Conservation (phyloP, 2,113 vertebrate genomes). For the Labrus mixtus region DNA sequence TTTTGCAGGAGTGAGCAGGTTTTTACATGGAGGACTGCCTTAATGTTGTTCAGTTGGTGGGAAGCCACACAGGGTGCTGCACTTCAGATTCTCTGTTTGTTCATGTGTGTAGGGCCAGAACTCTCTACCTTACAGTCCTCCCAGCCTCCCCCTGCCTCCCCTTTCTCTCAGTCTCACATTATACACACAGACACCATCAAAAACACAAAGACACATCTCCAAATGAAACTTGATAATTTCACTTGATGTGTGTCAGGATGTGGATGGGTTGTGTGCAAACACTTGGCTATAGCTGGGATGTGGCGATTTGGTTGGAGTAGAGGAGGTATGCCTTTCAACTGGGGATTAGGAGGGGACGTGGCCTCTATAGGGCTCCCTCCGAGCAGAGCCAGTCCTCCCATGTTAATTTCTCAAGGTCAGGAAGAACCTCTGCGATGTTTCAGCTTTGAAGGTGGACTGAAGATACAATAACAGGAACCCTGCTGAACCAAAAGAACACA, state of each 20-base stretch:
- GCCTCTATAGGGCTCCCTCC: slow-evolving; percentile 71
- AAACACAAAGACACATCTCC: slow-evolving; percentile 7
- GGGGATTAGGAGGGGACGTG: slow-evolving; percentile 73
- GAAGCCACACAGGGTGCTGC: slow-evolving; percentile 67
- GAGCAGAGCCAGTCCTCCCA: slow-evolving; percentile 75
- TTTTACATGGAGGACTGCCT: slow-evolving; percentile 75
- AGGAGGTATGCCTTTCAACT: slow-evolving; percentile 69
- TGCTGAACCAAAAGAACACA: slow-evolving; percentile 62
- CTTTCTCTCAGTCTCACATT: background rate
- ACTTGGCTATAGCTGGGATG: slow-evolving; percentile 41
- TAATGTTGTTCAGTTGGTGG: slow-evolving; percentile 73
- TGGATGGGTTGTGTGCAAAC: slow-evolving; percentile 39
- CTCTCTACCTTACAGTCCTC: background rate
- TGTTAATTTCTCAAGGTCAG: slow-evolving; percentile 83
- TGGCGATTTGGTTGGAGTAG: slow-evolving; percentile 46
- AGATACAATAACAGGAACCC: slow-evolving; percentile 79
- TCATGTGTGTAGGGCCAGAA: slow-evolving; percentile 51
- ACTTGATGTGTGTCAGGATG: slow-evolving; percentile 5
- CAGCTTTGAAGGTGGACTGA: slow-evolving; percentile 75
- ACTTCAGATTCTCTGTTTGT: slow-evolving; percentile 70
- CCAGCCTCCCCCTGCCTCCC: background rate
- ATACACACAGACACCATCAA: background rate
- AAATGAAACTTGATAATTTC: slow-evolving; percentile 16
- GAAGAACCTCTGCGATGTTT: slow-evolving; percentile 69
- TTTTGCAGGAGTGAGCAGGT: slow-evolving; percentile 67